Evolutionary conservation across 2,797 vertebrate genomes (phyloP).

Genomic region (Clarias pachynema): DNA sequence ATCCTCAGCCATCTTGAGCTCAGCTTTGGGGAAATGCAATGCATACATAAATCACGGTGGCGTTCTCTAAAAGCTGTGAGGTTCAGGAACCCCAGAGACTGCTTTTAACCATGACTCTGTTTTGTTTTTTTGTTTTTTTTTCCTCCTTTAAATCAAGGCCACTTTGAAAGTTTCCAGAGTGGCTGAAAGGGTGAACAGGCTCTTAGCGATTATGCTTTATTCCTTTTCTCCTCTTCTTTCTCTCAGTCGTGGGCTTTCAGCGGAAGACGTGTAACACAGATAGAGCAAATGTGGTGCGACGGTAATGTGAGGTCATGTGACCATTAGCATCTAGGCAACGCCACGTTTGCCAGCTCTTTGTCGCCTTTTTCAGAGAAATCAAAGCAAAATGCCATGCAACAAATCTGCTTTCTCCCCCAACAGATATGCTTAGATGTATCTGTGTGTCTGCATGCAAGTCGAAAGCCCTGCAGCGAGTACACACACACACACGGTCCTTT

Average conservation of each 20-base stretch:
- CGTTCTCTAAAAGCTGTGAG: constrained; percentile 8
- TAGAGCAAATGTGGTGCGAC: constrained; percentile 58
- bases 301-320: constrained; percentile 54
- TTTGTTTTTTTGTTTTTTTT: constrained; percentile 31
- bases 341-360: constrained; percentile 62
- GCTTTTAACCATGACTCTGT: constrained; percentile 42
- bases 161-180: constrained; percentile 37
- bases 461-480: neutral
- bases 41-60: neutral
- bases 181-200: constrained; percentile 19
- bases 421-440: constrained; percentile 27
- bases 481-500: constrained; percentile 58
- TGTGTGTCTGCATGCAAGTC: neutral
- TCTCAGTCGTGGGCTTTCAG: constrained; percentile 33
- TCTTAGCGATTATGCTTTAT: constrained; percentile 44
- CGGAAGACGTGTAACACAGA: constrained; percentile 55
- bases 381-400: constrained; percentile 58
- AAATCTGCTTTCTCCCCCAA: constrained; percentile 53
- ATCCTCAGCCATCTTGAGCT: neutral
- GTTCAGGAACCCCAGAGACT: neutral
- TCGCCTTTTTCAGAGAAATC: constrained; percentile 54
- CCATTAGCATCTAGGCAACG: constrained; percentile 55
- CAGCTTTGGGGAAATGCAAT: neutral
- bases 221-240: constrained; percentile 43
- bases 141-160: constrained; percentile 31